These are phyloP conservation scores for Paramisgurnus dabryanus DNA, from an alignment of 2,113 vertebrate genomes.

Conservation along the genomic window DNA sequence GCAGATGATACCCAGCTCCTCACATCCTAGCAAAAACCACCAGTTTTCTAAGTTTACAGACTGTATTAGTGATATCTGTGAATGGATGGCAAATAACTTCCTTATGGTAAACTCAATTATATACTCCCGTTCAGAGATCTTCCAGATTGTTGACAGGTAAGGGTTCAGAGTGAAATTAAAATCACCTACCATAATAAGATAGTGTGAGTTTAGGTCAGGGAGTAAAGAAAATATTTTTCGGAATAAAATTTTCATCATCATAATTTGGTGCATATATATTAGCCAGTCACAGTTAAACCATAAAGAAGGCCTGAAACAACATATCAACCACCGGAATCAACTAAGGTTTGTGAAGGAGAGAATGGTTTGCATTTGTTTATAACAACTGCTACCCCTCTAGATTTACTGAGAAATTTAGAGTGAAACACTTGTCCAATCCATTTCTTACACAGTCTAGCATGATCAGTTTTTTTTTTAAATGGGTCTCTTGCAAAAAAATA, in stretches of 20 bases:
- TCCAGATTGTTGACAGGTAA: no score
- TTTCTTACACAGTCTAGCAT: background rate
- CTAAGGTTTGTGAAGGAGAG: background rate
- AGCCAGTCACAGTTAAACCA: background rate
- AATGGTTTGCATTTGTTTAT: background rate
- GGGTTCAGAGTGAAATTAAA: background rate
- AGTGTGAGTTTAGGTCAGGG: background rate
- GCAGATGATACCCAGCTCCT: no score
- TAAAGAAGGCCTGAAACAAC: background rate
- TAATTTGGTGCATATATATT: background rate
- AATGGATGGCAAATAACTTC: no score
- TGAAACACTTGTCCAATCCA: background rate
- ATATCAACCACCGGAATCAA: background rate
- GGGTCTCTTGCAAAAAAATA: no score
- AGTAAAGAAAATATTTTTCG: background rate
- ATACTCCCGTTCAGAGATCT: no score
- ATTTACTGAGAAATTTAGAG: background rate
- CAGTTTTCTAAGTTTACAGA: no score
- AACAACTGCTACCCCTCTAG: constrained; percentile 1
- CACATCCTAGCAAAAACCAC: no score
- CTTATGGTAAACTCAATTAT: no score
- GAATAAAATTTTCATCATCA: background rate
- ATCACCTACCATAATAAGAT: background rate
- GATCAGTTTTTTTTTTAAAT: background rate
- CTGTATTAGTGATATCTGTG: no score